phyloP scores from a whole-genome alignment of 2,797 vertebrate species.

The Onychomys leucogaster region DNA sequence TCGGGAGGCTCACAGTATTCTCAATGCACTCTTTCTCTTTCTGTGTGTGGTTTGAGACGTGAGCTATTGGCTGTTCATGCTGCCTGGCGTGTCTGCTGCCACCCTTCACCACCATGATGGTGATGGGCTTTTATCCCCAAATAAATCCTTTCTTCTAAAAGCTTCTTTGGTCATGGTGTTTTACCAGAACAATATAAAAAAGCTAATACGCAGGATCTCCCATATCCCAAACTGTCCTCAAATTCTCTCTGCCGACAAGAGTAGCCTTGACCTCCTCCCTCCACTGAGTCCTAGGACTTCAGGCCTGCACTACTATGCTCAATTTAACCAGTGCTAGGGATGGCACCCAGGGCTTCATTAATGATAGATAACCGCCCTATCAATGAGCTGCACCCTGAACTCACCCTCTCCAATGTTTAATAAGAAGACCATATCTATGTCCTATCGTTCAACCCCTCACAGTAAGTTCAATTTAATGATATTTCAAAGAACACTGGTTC shows the following conservation, averaged over 20 bases:
- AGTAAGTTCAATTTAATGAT: slow-evolving; percentile 41
- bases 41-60: neutral
- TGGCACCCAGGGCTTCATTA: neutral
- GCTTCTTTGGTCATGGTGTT: neutral
- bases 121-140: neutral
- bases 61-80: neutral
- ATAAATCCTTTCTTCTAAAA: neutral
- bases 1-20: neutral
- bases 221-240: too few relatives aligned
- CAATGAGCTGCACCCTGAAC: too few relatives aligned
- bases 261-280: neutral
- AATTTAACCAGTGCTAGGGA: neutral
- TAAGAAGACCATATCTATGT: slow-evolving; percentile 1
- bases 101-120: neutral
- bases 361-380: neutral
- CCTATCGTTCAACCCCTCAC: neutral
- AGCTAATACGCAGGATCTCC: neutral
- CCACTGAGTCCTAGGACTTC: neutral
- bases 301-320: neutral
- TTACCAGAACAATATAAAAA: neutral
- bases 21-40: neutral
- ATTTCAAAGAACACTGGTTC: slow-evolving; percentile 46
- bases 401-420: neutral
- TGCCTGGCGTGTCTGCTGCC: neutral
- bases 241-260: neutral